A percentile compares a stretch with the other conserved stretches of the same genome.
Evolutionary conservation across 2,113 vertebrate species (phyloP).

Genomic region (Clarias macrocephalus): DNA sequence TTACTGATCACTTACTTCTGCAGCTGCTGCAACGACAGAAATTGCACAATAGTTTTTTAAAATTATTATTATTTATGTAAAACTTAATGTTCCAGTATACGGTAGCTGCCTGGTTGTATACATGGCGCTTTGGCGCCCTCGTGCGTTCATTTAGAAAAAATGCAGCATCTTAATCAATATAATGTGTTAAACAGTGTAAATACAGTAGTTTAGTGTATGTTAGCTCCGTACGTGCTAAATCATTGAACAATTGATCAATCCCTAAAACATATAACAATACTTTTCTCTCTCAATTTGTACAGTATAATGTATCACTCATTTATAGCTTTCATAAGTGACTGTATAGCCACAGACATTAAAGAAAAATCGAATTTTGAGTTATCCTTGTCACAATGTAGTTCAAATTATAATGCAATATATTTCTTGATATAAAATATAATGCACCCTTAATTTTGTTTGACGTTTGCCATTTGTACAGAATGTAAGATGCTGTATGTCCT

Average conservation of each 20-base stretch:
- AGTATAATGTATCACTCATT: background rate
- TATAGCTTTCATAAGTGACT: background rate
- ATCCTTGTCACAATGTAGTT: background rate
- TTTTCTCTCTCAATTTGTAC: background rate
- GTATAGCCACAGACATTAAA: background rate
- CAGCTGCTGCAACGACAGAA: background rate
- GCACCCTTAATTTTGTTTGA: background rate
- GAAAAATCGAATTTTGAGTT: background rate
- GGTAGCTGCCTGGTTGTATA: background rate
- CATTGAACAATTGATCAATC: background rate
- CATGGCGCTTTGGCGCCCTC: conserved; percentile 2
- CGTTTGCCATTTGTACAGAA: no score
- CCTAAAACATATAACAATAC: background rate
- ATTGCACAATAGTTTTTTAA: background rate
- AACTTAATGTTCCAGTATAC: background rate
- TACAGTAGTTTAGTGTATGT: background rate
- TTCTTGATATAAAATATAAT: background rate
- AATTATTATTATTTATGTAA: background rate
- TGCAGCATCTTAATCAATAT: background rate
- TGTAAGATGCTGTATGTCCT: no score
- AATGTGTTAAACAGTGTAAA: background rate
- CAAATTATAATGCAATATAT: no score
- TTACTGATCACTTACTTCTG: background rate
- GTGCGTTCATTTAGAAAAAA: background rate
- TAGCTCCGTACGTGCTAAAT: background rate